phyloP scores from a whole-genome alignment of 2,797 vertebrate genomes.

The Platyrinchus mystaceus region DNA sequence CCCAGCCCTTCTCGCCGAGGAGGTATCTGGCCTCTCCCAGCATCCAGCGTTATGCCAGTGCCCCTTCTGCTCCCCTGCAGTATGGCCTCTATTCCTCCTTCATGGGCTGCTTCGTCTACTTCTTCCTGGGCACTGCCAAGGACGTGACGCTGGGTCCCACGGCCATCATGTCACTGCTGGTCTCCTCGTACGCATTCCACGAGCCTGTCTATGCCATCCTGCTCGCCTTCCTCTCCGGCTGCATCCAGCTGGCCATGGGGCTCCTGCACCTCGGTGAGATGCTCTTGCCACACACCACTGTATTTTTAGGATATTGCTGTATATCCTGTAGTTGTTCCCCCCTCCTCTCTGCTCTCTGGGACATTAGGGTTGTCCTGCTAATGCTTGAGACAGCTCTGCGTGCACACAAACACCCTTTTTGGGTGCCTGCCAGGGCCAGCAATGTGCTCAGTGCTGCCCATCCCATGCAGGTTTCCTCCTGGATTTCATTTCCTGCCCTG shows the following conservation, averaged over 20 bases:
- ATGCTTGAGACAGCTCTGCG: background rate
- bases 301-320: background rate
- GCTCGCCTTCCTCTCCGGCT: conserved; percentile 88
- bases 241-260: conserved; percentile 88
- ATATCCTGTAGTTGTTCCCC: accelerated
- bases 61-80: conserved; percentile 66
- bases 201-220: conserved; percentile 84
- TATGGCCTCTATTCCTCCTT: conserved; percentile 94
- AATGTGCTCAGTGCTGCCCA: background rate
- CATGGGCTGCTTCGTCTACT: conserved; percentile 92
- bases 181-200: conserved; percentile 82
- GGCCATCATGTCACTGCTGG: conserved; percentile 95
- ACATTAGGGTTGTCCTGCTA: background rate
- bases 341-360: background rate
- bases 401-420: no score
- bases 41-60: background rate
- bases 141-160: conserved; percentile 95
- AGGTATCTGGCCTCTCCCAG: accelerated
- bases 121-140: conserved; percentile 92
- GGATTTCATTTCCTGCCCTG: conserved; percentile 93
- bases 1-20: background rate
- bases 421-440: background rate
- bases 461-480: conserved; percentile 86
- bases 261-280: conserved; percentile 87
- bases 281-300: accelerated